These are phyloP conservation scores for Lophotis ruficrista DNA, from an alignment of 2,113 vertebrate genomes.

Conservation along the genomic window DNA sequence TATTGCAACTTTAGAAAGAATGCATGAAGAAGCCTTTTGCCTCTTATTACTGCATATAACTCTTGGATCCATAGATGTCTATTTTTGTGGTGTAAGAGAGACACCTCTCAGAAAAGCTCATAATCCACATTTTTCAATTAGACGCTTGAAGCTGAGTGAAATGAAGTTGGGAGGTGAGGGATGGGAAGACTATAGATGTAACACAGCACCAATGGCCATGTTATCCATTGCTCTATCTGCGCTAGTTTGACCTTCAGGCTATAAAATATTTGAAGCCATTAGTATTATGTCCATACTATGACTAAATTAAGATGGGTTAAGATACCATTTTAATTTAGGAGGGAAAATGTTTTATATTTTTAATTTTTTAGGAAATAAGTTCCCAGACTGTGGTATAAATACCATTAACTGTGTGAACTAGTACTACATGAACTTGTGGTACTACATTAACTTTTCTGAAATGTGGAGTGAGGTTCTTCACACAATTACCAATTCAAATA, in stretches of 20 bases:
- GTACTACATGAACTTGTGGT: background rate
- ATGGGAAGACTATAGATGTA: background rate
- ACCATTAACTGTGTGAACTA: background rate
- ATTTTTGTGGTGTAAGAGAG: background rate
- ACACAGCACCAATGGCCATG: background rate
- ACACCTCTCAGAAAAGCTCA: background rate
- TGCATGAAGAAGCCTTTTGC: background rate
- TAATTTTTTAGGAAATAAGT: background rate
- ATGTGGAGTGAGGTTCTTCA: background rate
- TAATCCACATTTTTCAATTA: background rate
- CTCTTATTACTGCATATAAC: background rate
- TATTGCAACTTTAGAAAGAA: background rate
- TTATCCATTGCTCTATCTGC: background rate
- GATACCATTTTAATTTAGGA: too few relatives aligned
- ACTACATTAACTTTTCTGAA: background rate
- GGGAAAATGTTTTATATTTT: background rate
- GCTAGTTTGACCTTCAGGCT: background rate
- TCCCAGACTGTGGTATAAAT: background rate
- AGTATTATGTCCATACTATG: background rate
- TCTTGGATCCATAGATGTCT: background rate
- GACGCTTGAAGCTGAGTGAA: background rate
- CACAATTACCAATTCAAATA: background rate
- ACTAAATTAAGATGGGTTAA: background rate
- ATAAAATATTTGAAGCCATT: background rate
- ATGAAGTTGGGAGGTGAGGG: background rate